Conservation (phyloP, 1,140 invertebrate genomes). For the Bombus impatiens region DNA sequence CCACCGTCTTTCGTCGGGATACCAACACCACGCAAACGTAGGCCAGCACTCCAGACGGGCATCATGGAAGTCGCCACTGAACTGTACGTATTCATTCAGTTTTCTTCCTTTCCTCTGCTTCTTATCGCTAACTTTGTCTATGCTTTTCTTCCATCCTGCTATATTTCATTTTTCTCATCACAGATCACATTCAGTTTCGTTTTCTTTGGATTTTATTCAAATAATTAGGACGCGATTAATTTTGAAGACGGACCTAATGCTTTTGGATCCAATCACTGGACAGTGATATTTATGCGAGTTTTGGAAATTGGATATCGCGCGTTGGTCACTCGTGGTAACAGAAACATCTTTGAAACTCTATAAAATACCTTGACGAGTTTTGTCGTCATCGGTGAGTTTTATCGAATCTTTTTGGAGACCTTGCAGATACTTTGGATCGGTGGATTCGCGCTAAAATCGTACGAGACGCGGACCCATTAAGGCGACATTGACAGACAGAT, state of each 20-base stretch:
- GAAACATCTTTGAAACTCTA: background rate
- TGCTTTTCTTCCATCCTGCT: no score
- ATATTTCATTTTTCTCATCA: background rate
- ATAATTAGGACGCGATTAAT: no score
- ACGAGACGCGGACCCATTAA: background rate
- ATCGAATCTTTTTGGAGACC: background rate
- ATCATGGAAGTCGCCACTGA: conserved; percentile 80
- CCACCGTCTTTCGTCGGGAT: conserved; percentile 57
- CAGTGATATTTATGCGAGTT: background rate
- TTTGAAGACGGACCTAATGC: background rate
- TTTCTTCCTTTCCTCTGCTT: background rate
- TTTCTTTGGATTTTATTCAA: background rate
- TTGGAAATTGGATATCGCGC: background rate
- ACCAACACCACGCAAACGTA: conserved; percentile 30
- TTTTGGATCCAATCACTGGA: background rate
- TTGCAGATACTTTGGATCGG: background rate
- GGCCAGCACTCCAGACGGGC: conserved; percentile 26
- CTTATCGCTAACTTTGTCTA: background rate
- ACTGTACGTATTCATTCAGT: conserved; percentile 74
- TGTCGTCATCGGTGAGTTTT: background rate
- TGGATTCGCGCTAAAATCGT: background rate
- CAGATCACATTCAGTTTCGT: background rate
- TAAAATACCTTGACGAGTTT: background rate
- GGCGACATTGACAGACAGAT: conserved; percentile 7
- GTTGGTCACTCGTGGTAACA: no score